Percentiles rank a stretch among this genome's conserved stretches.
These are phyloP conservation scores for Gymnocephalus cernua DNA, from an alignment of 2,113 vertebrate species.

Conservation along the genomic window DNA sequence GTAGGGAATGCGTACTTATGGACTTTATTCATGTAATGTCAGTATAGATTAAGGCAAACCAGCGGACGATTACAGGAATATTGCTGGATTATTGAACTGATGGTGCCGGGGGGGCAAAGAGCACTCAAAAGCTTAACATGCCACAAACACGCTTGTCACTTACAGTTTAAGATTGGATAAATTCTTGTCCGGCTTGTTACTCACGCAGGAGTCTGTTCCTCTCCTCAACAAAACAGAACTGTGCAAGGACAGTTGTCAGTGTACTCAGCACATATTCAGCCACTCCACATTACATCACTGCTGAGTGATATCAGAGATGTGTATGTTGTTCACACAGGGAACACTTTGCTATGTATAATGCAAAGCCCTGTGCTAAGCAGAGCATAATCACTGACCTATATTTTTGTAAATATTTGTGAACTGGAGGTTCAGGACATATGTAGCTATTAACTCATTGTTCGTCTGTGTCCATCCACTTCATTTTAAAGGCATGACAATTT, in stretches of 20 bases:
- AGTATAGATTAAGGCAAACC: slow-evolving; percentile 53
- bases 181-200: slow-evolving; percentile 7
- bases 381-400: slow-evolving; percentile 68
- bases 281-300: slow-evolving; percentile 14
- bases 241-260: slow-evolving; percentile 12
- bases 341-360: slow-evolving; percentile 55
- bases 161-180: slow-evolving; percentile 24
- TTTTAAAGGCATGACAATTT: no score
- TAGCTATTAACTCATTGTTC: background rate
- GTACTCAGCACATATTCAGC: slow-evolving; percentile 5
- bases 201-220: background rate
- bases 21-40: slow-evolving; percentile 61
- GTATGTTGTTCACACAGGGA: slow-evolving; percentile 25
- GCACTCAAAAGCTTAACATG: slow-evolving; percentile 70
- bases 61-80: slow-evolving; percentile 52
- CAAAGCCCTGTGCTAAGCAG: slow-evolving; percentile 39
- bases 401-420: slow-evolving; percentile 39
- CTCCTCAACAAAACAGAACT: background rate
- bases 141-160: slow-evolving; percentile 38
- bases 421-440: background rate
- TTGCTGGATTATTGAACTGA: slow-evolving; percentile 64
- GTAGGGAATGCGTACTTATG: slow-evolving; percentile 25
- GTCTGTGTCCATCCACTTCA: background rate
- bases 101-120: slow-evolving; percentile 24
- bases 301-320: slow-evolving; percentile 12